Evolutionary conservation across 2,888 invertebrate species (phyloP), one percentile per base, ranked within the genome.

Genomic region (Apeira syringaria): DNA sequence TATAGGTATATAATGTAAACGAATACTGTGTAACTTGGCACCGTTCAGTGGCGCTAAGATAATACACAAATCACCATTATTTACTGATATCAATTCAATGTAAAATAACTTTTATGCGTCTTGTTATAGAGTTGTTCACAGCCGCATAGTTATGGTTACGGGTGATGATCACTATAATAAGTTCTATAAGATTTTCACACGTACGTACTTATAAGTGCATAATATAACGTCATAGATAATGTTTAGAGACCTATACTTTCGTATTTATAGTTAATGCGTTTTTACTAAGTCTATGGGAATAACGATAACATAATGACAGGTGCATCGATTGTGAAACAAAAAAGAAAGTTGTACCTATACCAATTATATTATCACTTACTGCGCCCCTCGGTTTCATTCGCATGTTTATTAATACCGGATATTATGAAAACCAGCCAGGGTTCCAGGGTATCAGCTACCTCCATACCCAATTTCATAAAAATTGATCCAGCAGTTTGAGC

Each of bases 141-240:
- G 11, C 10, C 7, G 30, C 11, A 11, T 3, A n/a, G n/a, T n/a
- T n/a, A 11, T 10, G 18, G 18, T 18, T 4, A 15, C 15, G 4
- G 15, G 4, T 15, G 2, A 15, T 2, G 15, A 3, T 15, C 6
- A 5, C 7, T 6, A 7, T 2, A 6, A 27, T 32, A 20, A 9
- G 18, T 32, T 37, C 30, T 35, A 31, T 39, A 27, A 15, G 35
- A 46, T 9, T 35, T 38, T 46, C 39, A 22, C 45, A 34, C 26
- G 26, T 26, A 10, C 1, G n/a, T 17, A 18, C 8, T 20, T 1
- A 20, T 15, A 15, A 4, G 15, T 15, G 15, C 15, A 20, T 20
- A 20, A 3, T 20, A 5, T 20, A 5, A 17, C 17, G 2, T 17
- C n/a, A n/a, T n/a, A n/a, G n/a, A 17, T 17, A 17, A 17, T 6